Conservation (phyloP, 2,797 vertebrate species). For the Hipposideros larvatus region DNA sequence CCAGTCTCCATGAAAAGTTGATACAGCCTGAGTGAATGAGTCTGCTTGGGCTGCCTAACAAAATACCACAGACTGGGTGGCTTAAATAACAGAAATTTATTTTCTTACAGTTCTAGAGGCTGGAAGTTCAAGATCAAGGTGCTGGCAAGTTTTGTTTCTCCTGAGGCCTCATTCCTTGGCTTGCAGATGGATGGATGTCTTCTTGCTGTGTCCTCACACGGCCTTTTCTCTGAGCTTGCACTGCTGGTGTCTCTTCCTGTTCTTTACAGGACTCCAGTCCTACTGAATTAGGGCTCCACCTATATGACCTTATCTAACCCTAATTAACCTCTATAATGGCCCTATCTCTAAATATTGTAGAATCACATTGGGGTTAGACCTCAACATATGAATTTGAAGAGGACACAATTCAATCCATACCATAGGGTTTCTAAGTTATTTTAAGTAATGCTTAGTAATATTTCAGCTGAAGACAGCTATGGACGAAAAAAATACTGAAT, state of each 20-base stretch:
- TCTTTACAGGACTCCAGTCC: neutral
- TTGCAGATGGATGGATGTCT: neutral
- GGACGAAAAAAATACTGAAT: neutral
- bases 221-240: neutral
- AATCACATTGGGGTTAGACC: neutral
- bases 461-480: neutral
- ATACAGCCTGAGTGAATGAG: neutral
- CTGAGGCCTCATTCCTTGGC: neutral
- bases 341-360: neutral
- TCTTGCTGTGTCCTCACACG: neutral
- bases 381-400: neutral
- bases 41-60: neutral
- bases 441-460: conserved; percentile 31
- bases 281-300: neutral
- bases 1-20: neutral
- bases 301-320: neutral
- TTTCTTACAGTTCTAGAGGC: neutral
- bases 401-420: neutral
- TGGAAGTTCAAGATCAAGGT: neutral
- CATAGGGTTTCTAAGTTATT: conserved; percentile 18
- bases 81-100: neutral
- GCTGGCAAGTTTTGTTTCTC: neutral
- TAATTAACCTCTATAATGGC: neutral
- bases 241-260: neutral
- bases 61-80: neutral